Percentiles rank a stretch among this genome's conserved stretches.
These are phyloP conservation scores for Hyposoter didymator DNA, from an alignment of 2,888 invertebrate genomes.

Conservation along the genomic window DNA sequence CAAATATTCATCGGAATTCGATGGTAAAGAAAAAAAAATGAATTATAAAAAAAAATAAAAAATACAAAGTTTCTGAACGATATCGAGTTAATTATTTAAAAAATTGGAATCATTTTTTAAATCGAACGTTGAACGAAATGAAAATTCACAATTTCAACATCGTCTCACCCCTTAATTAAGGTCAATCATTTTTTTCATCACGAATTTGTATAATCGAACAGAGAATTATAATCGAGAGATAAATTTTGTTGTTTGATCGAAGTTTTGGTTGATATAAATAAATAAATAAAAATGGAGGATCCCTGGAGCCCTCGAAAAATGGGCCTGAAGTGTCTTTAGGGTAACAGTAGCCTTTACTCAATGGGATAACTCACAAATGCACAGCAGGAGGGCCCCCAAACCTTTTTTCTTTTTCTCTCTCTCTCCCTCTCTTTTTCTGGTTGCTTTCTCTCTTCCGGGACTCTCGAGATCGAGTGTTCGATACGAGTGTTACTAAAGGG, in stretches of 20 bases:
- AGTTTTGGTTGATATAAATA: constrained; percentile 68
- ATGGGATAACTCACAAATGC: constrained; percentile 82
- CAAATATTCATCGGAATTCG: background rate
- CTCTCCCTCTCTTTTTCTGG: constrained; percentile 63
- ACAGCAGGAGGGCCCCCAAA: constrained; percentile 78
- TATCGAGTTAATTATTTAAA: background rate
- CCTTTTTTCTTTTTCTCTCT: constrained; percentile 42
- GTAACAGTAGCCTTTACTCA: constrained; percentile 78
- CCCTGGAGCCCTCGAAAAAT: constrained; percentile 74
- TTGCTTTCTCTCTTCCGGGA: constrained; percentile 69
- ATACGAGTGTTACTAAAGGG: constrained; percentile 76
- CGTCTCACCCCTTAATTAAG: background rate
- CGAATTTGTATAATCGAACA: background rate
- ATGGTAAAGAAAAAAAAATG: too few species aligned
- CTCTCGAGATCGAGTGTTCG: constrained; percentile 81
- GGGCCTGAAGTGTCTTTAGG: constrained; percentile 80
- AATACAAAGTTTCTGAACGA: background rate
- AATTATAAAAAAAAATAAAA: too few species aligned
- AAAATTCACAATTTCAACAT: background rate
- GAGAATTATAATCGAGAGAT: background rate
- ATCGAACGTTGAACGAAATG: background rate
- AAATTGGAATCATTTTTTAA: background rate
- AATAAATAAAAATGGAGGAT: constrained; percentile 24
- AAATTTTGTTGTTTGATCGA: constrained; percentile 64
- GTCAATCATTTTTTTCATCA: background rate